Evolutionary conservation across 2,113 vertebrate species (phyloP).

Genomic region (Microcebus murinus): DNA sequence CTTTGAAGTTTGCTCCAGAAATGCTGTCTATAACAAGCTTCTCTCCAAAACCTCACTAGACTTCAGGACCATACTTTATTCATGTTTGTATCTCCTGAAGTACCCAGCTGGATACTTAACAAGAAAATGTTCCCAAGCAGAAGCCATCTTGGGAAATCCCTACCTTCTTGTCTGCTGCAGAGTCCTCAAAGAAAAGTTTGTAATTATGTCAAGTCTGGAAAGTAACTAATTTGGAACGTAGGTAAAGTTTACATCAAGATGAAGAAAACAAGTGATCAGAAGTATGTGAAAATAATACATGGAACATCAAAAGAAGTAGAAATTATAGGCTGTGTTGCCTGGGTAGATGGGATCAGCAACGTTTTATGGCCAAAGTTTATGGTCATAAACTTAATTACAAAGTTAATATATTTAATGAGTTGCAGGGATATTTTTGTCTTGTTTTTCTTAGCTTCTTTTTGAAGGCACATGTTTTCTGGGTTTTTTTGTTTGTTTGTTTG

Average conservation of each 20-base stretch:
- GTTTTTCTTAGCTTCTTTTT: slow-evolving; percentile 41
- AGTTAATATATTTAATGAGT: neutral
- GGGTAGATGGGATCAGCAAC: neutral
- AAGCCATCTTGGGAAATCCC: slow-evolving; percentile 5
- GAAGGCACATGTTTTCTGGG: slow-evolving; percentile 20
- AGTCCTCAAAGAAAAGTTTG: neutral
- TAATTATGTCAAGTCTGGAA: slow-evolving; percentile 15
- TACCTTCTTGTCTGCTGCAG: neutral
- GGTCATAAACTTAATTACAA: neutral
- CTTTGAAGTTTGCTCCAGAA: neutral
- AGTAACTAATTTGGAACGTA: neutral
- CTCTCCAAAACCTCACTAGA: neutral
- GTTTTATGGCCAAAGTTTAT: neutral
- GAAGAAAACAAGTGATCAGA: neutral
- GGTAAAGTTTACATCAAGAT: neutral
- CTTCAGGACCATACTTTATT: neutral
- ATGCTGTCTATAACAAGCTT: neutral
- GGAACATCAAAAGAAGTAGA: slow-evolving; percentile 22
- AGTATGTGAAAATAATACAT: slow-evolving; percentile 8
- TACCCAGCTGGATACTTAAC: neutral
- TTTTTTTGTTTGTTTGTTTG: no score
- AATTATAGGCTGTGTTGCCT: neutral
- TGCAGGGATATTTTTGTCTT: neutral
- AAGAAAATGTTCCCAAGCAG: slow-evolving; percentile 36
- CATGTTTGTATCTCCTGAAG: neutral